phyloP scores from a whole-genome alignment of 2,113 vertebrate species.

The Stigmatopora nigra region DNA sequence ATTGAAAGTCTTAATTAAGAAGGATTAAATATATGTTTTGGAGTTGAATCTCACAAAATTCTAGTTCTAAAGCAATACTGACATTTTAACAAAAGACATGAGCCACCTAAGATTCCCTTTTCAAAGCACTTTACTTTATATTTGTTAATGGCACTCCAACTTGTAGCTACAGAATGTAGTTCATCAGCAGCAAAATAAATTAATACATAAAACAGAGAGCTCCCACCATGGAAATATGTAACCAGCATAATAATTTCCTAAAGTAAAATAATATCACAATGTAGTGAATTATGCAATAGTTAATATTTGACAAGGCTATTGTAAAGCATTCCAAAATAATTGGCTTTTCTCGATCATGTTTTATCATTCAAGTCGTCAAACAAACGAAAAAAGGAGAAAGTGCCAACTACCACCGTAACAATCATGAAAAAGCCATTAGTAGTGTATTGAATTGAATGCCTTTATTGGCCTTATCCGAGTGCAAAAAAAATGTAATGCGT shows the following conservation, averaged over 20 bases:
- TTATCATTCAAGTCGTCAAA: background rate
- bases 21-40: conserved; percentile 48
- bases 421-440: background rate
- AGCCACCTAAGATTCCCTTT: conserved; percentile 36
- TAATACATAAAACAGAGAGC: background rate
- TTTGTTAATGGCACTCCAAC: conserved; percentile 11
- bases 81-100: conserved; percentile 45
- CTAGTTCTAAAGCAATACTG: conserved; percentile 28
- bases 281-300: background rate
- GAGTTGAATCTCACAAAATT: conserved; percentile 38
- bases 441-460: background rate
- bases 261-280: no score
- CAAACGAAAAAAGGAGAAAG: background rate
- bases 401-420: background rate
- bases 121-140: conserved; percentile 17
- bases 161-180: background rate
- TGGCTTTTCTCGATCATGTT: background rate
- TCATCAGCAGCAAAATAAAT: background rate
- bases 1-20: conserved; percentile 33
- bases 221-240: background rate
- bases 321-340: background rate
- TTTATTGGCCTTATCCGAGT: no score
- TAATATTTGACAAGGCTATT: background rate
- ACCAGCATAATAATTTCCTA: no score
- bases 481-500: no score